Base-by-base conservation (phyloP, 2,113 vertebrate species). In the Crocuta crocuta region DNA sequence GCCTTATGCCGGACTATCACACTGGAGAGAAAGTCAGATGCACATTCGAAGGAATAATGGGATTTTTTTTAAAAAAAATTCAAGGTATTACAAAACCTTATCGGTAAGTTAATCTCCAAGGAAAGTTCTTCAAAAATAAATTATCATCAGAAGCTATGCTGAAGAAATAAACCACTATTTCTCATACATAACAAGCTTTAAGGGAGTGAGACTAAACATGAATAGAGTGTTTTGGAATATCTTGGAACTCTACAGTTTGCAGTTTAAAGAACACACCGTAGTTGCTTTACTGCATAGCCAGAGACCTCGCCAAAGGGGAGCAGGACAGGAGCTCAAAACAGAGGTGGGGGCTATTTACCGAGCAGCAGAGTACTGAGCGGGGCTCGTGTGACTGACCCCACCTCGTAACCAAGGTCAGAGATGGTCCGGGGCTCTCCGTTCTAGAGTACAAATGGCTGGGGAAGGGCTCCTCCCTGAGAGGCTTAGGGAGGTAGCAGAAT, bases 41-140 rank as follows among this genome's bases (percentile, higher is more conserved):
- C 28, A 39, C 16, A 48, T 39, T 71, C 1, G 19, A 19, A 74
- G 68, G 39, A 87, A 92, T 71, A 84, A 92, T n/a, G 15, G 15
- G 10, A 19, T 80, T 35, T 73, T 73, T 83, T 35, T 48, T 0
- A 2, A 45, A 73, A 35, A 65, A 45, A 31, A 2, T 53, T 50
- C 50, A 50, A 50, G 50, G 16, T 33, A 48, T 80, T 81, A 86
- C 45, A 87, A 87, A 13, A 81, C 48, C 4, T 92, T 61, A 87
- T 80, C 73, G 58, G 31, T 87, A 92, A 84, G 82, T 70, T 86
- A 90, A 28, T 43, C 39, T 82, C 12, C 35, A 70, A 92, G 55
- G 35, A 55, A 97, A 89, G 17, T 39, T 65, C 81, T 96, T 87
- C 63, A 35, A 92, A 95, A 93, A 70, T 43, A 74, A 92, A 48